Evolutionary conservation across 2,113 vertebrate species (phyloP).

Genomic region (Romanogobio albipinnatus): DNA sequence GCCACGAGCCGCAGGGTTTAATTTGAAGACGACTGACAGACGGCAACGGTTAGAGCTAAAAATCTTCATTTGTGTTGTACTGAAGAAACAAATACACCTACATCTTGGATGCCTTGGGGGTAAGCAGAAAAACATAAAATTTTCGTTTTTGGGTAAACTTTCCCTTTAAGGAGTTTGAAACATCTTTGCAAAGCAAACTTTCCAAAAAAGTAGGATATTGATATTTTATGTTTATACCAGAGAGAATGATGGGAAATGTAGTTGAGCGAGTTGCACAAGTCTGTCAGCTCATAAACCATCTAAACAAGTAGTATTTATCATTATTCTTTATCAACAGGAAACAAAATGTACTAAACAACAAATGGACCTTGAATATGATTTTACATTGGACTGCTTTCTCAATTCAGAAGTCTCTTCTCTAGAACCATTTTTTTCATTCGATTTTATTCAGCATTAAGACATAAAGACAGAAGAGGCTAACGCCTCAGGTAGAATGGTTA

Average conservation of each 20-base stretch:
- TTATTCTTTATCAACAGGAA: background rate
- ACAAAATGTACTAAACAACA: background rate
- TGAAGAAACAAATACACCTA: too few relatives aligned
- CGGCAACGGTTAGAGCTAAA: too few relatives aligned
- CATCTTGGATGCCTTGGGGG: too few relatives aligned
- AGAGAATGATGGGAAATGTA: background rate
- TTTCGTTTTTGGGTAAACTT: too few relatives aligned
- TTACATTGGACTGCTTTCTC: background rate
- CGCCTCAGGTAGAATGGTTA: background rate
- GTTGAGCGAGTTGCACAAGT: background rate
- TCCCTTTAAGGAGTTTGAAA: too few relatives aligned
- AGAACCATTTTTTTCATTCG: background rate
- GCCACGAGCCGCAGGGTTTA: too few relatives aligned
- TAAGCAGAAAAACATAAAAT: too few relatives aligned
- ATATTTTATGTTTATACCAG: background rate
- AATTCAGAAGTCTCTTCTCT: background rate
- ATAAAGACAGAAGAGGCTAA: slow-evolving; percentile 1
- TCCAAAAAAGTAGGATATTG: too few relatives aligned
- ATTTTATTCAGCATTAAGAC: background rate
- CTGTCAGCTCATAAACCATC: background rate
- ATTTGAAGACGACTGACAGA: too few relatives aligned
- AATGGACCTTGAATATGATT: background rate
- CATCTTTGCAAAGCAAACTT: too few relatives aligned
- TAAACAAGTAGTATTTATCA: background rate
- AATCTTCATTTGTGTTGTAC: too few relatives aligned